phyloP scores from a whole-genome alignment of 2,797 vertebrate genomes.

The Erithacus rubecula region DNA sequence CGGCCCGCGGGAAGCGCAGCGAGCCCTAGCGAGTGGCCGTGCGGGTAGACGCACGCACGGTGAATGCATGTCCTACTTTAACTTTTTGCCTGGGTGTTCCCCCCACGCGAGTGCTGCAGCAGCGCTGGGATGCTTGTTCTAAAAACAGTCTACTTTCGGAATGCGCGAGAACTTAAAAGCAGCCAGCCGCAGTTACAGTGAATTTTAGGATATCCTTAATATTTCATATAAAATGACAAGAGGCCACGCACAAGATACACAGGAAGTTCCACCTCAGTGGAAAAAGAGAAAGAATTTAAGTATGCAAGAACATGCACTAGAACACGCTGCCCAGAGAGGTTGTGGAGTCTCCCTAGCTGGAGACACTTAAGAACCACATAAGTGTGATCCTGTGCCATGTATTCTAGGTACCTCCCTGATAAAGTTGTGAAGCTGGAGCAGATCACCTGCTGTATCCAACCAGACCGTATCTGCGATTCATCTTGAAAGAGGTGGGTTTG shows the following conservation, averaged over 20 bases:
- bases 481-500: background rate
- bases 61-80: fast-evolving
- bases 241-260: background rate
- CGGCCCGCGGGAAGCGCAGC: too few relatives aligned
- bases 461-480: fast-evolving
- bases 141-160: background rate
- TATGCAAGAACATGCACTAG: too few relatives aligned
- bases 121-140: background rate
- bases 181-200: fast-evolving
- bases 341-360: background rate
- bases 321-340: background rate
- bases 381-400: background rate
- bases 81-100: fast-evolving
- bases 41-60: fast-evolving
- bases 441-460: background rate
- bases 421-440: background rate
- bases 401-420: background rate
- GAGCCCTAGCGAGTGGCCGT: too few relatives aligned
- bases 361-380: background rate
- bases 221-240: background rate
- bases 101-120: background rate
- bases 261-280: background rate
- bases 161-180: background rate
- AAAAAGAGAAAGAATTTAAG: background rate
- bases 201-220: background rate